Evolutionary conservation across 2,113 vertebrate species (phyloP).

Genomic region (Psittacula cyanocephala): DNA sequence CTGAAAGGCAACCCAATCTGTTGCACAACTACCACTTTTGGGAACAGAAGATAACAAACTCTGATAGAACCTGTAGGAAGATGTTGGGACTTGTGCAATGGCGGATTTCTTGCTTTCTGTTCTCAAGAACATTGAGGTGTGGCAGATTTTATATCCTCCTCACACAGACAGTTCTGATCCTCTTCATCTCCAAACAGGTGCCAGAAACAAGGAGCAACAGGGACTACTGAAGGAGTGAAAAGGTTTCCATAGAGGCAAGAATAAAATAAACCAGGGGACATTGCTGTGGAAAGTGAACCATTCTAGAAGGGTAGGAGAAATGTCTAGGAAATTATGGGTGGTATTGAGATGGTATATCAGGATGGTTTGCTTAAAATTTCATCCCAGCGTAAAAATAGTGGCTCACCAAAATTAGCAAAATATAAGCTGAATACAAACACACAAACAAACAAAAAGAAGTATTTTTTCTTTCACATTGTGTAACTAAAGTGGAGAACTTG

Average conservation of each 20-base stretch:
- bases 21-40: slow-evolving; percentile 27
- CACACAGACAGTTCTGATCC: neutral
- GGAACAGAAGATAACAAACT: neutral
- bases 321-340: neutral
- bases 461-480: neutral
- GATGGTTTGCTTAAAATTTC: neutral
- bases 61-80: slow-evolving; percentile 16
- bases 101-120: neutral
- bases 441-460: neutral
- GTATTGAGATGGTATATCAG: neutral
- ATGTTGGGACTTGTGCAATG: slow-evolving; percentile 2
- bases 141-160: neutral
- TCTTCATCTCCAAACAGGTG: neutral
- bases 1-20: slow-evolving; percentile 31
- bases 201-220: neutral
- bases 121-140: neutral
- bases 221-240: neutral
- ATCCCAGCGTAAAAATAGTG: neutral
- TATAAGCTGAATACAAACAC: neutral
- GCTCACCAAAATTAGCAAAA: neutral
- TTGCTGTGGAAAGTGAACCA: neutral
- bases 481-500: neutral
- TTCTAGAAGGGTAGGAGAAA: neutral
- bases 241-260: neutral
- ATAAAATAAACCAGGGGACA: neutral